Percentiles rank a stretch among this genome's conserved stretches.
Evolutionary conservation across 2,888 invertebrate genomes (phyloP).

Genomic region (Antitype chi): DNA sequence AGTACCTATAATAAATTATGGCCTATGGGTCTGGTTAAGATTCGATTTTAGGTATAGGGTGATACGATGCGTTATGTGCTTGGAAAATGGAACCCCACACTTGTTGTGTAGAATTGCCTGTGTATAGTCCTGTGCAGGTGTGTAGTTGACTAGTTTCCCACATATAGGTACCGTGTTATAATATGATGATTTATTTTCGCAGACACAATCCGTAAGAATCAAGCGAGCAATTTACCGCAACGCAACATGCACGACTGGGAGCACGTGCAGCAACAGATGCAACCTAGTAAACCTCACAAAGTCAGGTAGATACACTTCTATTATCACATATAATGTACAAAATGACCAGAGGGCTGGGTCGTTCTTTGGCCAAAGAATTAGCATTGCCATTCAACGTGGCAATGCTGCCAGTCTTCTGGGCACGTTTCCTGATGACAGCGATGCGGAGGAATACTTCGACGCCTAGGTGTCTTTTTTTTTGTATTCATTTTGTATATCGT

Average conservation of each 20-base stretch:
- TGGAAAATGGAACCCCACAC: too few species aligned
- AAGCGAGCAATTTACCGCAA: conserved; percentile 81
- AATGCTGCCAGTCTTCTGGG: too few species aligned
- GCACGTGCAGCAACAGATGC: conserved; percentile 82
- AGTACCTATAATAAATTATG: too few species aligned
- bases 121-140: neutral
- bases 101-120: neutral
- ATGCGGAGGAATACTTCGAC: too few species aligned
- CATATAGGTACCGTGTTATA: neutral
- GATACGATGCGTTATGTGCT: too few species aligned
- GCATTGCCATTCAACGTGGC: too few species aligned
- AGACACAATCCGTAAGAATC: conserved; percentile 86
- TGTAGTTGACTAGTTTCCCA: neutral
- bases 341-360: too few species aligned
- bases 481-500: too few species aligned
- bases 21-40: neutral
- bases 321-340: too few species aligned
- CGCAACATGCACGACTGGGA: conserved; percentile 89
- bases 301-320: conserved; percentile 72
- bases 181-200: conserved; percentile 15
- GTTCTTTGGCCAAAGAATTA: too few species aligned
- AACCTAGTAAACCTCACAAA: conserved; percentile 74
- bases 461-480: too few species aligned
- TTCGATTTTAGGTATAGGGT: neutral
- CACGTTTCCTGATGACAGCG: too few species aligned